Conservation (phyloP, 2,113 vertebrate genomes). For the Erinaceus europaeus region DNA sequence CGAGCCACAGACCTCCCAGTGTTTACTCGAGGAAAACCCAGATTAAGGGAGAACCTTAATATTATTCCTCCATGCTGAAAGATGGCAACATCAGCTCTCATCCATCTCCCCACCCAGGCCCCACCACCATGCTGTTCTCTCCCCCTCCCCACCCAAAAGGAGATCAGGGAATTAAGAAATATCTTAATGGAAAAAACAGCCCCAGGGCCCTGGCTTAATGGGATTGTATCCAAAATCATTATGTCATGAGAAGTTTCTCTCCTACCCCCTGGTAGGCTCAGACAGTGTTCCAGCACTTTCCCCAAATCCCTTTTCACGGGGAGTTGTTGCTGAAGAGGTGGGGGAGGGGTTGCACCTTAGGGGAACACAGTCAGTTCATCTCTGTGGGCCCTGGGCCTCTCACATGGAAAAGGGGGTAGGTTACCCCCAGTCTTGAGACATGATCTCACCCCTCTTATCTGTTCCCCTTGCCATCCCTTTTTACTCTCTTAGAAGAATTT, state of each 20-base stretch:
- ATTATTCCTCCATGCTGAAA: background rate
- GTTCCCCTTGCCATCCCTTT: background rate
- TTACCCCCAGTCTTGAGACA: background rate
- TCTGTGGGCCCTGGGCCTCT: no score
- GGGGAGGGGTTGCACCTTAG: constrained; percentile 14
- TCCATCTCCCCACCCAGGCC: background rate
- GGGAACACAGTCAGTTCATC: no score
- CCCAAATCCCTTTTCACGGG: constrained; percentile 77
- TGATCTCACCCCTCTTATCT: background rate
- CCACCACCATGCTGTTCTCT: constrained; percentile 27
- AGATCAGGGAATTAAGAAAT: constrained; percentile 70
- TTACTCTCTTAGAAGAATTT: background rate
- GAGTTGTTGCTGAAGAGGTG: background rate
- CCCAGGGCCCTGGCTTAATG: constrained; percentile 71
- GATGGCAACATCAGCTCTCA: background rate
- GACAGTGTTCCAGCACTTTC: constrained; percentile 76
- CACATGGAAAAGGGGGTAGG: background rate
- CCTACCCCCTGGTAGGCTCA: constrained; percentile 68
- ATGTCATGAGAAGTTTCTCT: constrained; percentile 76
- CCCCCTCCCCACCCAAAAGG: constrained; percentile 55
- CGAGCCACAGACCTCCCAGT: constrained; percentile 39
- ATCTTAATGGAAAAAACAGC: constrained; percentile 78
- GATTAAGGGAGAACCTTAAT: background rate
- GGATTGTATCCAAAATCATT: constrained; percentile 78
- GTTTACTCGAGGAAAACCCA: constrained; percentile 31